A percentile compares a stretch with the other conserved stretches of the same genome.
Evolutionary conservation across 2,888 invertebrate species (phyloP).

Genomic region (Helobdella robusta): DNA sequence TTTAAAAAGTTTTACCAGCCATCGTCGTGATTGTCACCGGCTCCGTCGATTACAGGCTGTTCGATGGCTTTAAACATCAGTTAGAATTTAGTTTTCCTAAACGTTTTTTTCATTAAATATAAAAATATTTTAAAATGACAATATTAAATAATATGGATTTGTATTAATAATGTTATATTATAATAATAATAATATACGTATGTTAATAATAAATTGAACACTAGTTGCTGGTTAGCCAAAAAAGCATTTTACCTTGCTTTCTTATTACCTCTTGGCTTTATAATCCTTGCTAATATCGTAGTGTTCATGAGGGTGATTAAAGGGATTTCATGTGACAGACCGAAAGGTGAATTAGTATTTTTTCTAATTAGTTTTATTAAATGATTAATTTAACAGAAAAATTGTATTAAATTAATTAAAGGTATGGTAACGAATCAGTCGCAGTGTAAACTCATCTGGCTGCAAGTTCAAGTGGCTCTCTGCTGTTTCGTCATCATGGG

Average conservation of each 20-base stretch:
- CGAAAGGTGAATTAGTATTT: conserved; percentile 30
- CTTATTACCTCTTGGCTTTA: conserved; percentile 41
- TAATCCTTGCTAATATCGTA: conserved; percentile 37
- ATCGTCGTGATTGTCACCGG: too few relatives aligned
- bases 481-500: conserved; percentile 46
- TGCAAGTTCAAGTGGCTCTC: conserved; percentile 45
- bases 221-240: conserved; percentile 45
- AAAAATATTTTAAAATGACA: too few relatives aligned
- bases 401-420: too few relatives aligned
- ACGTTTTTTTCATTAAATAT: too few relatives aligned
- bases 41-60: too few relatives aligned
- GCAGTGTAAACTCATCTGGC: conserved; percentile 40
- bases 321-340: conserved; percentile 40
- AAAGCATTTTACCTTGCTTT: conserved; percentile 43
- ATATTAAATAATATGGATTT: too few relatives aligned
- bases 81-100: too few relatives aligned
- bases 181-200: too few relatives aligned
- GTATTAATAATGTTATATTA: too few relatives aligned
- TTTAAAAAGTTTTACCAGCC: too few relatives aligned
- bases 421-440: conserved; percentile 53
- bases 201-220: too few relatives aligned
- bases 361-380: neutral
- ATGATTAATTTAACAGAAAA: neutral
- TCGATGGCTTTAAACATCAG: too few relatives aligned
- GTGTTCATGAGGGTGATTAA: conserved; percentile 39